Conservation (phyloP, 2,113 vertebrate species). For the Lycaon pictus region DNA sequence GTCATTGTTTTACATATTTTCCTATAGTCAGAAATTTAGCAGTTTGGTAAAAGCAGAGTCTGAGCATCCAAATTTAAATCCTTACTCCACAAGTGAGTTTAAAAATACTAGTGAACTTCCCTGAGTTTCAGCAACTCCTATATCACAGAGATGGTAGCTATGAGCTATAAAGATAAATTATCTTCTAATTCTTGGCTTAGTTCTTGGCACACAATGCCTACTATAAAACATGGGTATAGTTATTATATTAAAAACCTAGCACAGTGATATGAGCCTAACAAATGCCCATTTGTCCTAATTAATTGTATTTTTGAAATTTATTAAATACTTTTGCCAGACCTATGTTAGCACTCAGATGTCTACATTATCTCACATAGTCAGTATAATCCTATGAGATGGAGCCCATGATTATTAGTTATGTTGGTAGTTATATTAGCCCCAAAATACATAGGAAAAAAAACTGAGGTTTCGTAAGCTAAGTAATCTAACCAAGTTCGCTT, state of each 20-base stretch:
- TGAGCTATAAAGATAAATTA: not conserved
- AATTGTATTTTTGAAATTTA: slow-evolving; percentile 19
- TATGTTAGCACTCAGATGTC: not conserved
- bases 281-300: not conserved
- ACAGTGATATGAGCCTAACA: not conserved
- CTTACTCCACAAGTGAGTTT: not conserved
- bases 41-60: not conserved
- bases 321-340: not conserved
- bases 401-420: not conserved
- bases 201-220: not conserved
- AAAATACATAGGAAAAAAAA: not conserved
- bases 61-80: not conserved
- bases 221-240: not conserved
- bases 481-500: not conserved
- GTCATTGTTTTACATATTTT: not conserved
- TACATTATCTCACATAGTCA: not conserved
- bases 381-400: not conserved
- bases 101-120: not conserved
- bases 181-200: not conserved
- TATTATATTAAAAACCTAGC: not conserved
- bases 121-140: not conserved
- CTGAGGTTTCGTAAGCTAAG: not conserved
- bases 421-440: not conserved
- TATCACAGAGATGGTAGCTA: not conserved
- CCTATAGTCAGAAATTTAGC: not conserved